These are phyloP conservation scores for Dissostichus mawsoni DNA, from an alignment of 2,113 vertebrate species.

Conservation along the genomic window DNA sequence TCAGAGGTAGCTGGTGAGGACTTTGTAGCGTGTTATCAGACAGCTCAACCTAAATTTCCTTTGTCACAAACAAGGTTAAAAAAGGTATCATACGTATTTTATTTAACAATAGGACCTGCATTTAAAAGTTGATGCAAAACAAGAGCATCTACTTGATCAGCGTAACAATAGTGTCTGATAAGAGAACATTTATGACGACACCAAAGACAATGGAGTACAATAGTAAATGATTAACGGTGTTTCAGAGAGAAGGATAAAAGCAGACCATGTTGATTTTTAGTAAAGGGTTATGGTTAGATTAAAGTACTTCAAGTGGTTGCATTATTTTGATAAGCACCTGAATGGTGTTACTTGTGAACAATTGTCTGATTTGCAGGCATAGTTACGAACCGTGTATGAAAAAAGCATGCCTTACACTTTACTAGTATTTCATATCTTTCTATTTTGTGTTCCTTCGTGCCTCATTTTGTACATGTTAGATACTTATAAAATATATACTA, in stretches of 20 bases:
- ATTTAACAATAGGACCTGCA: constrained; percentile 20
- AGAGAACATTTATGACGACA: constrained; percentile 10
- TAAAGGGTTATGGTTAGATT: not conserved
- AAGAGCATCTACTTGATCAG: constrained; percentile 15
- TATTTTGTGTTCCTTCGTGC: too few species aligned
- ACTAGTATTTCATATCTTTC: too few species aligned
- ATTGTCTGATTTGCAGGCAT: not conserved
- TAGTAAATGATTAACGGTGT: constrained; percentile 28
- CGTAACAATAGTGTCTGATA: constrained; percentile 21
- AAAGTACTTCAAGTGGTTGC: not conserved
- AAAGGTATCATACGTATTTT: constrained; percentile 12
- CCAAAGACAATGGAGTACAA: constrained; percentile 29
- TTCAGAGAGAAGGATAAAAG: not conserved
- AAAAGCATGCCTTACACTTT: too few species aligned
- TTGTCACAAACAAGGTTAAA: constrained; percentile 18
- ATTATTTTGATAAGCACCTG: not conserved
- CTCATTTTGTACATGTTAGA: too few species aligned
- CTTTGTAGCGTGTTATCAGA: too few species aligned
- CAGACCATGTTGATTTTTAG: constrained; percentile 6
- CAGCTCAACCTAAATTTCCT: constrained; percentile 20
- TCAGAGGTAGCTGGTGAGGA: not conserved
- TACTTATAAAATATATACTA: too few species aligned
- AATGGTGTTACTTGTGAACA: not conserved
- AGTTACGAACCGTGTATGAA: too few species aligned
- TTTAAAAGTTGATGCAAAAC: constrained; percentile 25